These are phyloP conservation scores for Gonioctena quinquepunctata DNA, from an alignment of 1,140 invertebrate species.

Conservation along the genomic window DNA sequence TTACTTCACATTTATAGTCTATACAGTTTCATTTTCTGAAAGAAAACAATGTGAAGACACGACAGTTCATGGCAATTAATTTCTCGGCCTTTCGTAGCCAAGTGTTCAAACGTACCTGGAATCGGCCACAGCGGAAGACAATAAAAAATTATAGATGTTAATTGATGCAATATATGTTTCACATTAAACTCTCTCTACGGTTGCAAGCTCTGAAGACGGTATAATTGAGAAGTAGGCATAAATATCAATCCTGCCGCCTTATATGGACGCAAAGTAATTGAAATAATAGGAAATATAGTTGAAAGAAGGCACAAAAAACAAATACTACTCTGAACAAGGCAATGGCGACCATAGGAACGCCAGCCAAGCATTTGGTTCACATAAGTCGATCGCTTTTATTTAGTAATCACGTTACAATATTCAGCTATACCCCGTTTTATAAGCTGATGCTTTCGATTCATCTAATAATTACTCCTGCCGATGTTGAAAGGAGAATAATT, in stretches of 20 bases:
- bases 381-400: background rate
- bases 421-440: background rate
- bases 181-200: conserved; percentile 14
- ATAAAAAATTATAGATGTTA: conserved; percentile 14
- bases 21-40: background rate
- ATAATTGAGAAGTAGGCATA: conserved; percentile 31
- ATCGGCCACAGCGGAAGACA: conserved; percentile 2
- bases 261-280: conserved; percentile 22
- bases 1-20: too few species aligned
- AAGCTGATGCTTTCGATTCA: background rate
- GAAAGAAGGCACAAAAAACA: conserved; percentile 13
- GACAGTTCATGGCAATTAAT: background rate
- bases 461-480: background rate
- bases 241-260: conserved; percentile 26
- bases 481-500: background rate
- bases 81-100: background rate
- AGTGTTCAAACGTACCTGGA: background rate
- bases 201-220: conserved; percentile 8
- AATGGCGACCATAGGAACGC: conserved; percentile 11
- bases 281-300: conserved; percentile 23
- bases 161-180: conserved; percentile 15
- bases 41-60: background rate
- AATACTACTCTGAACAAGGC: conserved; percentile 9
- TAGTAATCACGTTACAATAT: background rate
- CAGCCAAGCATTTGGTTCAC: conserved; percentile 5